Evolutionary conservation across 64 coral and sea anemone species (phyloP), one percentile per base, ranked within the genome.

Genomic region (Orbicella faveolata): DNA sequence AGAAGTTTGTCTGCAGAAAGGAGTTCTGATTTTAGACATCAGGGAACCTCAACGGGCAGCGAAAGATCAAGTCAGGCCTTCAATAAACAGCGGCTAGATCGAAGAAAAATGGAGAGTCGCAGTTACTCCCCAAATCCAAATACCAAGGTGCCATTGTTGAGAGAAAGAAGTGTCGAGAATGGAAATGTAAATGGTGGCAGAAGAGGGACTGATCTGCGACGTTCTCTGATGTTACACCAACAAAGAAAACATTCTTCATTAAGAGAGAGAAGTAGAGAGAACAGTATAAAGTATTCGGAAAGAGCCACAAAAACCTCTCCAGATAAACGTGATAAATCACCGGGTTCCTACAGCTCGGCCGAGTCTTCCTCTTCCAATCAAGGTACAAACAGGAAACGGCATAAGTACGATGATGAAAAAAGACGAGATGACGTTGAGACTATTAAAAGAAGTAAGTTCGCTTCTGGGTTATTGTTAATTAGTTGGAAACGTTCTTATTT

Each of bases 141-240:
- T 30, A 52, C 20, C 23, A 73, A 23, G 20, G 20, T 21, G 20
- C 14, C 39, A 23, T 11, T 16, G 26, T 36, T 41, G 8, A 52
- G 65, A 78, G 75, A 39, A 78, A 18, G 20, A 3, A 26, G 23
- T 53, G 1, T 41, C 20, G 21, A 25, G 55, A 9, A 16, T 59
- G 21, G 78, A 4, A 59, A 16, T 59, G 21, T 54, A 4, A 1
- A n/a, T 23, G 16, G 78, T 15, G 57, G 52, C 0, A 53, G 39
- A 23, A 85, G n/a, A 17, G 82, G 37, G 17, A 3, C 8, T 26
- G 17, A 52, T 72, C 82, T 85, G 26, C 82, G 65, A 1, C 82
- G 64, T 70, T 85, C 65, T 73, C 39, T 85, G 63, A 83, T 83
- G 80, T 26, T 72, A 6, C 62, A 85, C 41, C 63, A 85, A 21